These are phyloP conservation scores for Peromyscus leucopus DNA, from an alignment of 2,113 vertebrate species.

Conservation along the genomic window DNA sequence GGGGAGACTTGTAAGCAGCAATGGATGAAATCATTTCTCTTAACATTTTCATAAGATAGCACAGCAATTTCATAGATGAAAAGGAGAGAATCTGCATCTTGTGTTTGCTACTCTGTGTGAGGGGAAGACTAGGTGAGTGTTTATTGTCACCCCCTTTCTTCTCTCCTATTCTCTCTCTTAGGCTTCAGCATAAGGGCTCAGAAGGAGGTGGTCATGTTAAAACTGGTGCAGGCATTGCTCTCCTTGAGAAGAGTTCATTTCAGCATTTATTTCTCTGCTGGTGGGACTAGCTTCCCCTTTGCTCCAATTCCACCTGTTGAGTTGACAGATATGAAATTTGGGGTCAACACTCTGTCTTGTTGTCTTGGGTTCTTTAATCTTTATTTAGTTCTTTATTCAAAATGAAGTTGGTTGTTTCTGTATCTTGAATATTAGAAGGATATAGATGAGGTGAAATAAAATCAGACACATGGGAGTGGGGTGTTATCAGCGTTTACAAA, in stretches of 20 bases:
- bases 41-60: background rate
- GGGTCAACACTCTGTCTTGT: background rate
- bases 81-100: background rate
- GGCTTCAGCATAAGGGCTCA: background rate
- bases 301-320: background rate
- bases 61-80: background rate
- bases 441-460: conserved; percentile 27
- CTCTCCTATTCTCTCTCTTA: background rate
- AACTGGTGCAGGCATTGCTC: background rate
- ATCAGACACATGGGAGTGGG: background rate
- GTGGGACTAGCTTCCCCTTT: background rate
- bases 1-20: background rate
- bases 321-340: background rate
- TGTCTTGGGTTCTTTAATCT: background rate
- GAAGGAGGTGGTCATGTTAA: background rate
- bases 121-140: background rate
- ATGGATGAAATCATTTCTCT: background rate
- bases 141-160: background rate
- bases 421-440: background rate
- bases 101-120: too few relatives aligned
- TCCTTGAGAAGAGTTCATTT: background rate
- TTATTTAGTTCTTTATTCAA: conserved; percentile 11
- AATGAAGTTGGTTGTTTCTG: conserved; percentile 25
- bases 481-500: conserved; percentile 61
- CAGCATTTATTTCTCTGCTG: background rate